A percentile compares a stretch with the other conserved stretches of the same genome.
phyloP scores from a whole-genome alignment of 2,797 vertebrate species.

The Setipinna tenuifilis region DNA sequence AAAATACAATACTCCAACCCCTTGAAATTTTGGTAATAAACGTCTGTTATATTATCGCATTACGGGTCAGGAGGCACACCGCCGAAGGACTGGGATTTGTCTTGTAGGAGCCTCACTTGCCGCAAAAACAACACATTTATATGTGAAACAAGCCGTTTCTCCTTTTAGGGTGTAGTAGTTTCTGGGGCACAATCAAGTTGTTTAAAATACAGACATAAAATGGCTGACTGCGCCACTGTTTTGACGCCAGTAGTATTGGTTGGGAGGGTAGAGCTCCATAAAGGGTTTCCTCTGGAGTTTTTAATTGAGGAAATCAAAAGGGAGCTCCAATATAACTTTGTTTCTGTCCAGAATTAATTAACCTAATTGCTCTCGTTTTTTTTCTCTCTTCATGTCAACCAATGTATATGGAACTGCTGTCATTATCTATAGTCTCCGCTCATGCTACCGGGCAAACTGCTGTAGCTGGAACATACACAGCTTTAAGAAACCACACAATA shows the following conservation, averaged over 20 bases:
- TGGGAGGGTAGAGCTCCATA: conserved; percentile 55
- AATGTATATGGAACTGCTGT: conserved; percentile 51
- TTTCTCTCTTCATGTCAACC: conserved; percentile 44
- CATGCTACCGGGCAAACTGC: conserved; percentile 31
- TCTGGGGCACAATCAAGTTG: conserved; percentile 56
- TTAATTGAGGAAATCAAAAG: conserved; percentile 62
- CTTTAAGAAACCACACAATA: conserved; percentile 48
- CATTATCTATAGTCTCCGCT: conserved; percentile 54
- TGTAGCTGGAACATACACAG: conserved; percentile 44
- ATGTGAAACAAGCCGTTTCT: conserved; percentile 37
- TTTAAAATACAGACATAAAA: conserved; percentile 56
- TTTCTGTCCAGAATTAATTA: conserved; percentile 55
- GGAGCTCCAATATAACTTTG: conserved; percentile 45
- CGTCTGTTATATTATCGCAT: conserved; percentile 16
- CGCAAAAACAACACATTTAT: conserved; percentile 24
- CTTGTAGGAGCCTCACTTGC: background rate
- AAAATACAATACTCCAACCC: no score
- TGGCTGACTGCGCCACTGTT: conserved; percentile 44
- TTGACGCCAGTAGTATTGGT: conserved; percentile 58
- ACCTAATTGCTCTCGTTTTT: conserved; percentile 55
- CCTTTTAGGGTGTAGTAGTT: conserved; percentile 46
- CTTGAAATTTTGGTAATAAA: background rate
- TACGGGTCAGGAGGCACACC: background rate
- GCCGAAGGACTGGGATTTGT: conserved; percentile 2
- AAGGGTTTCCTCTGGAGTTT: conserved; percentile 57